Base-by-base conservation (phyloP, 2,113 vertebrate genomes). In the Sander vitreus region DNA sequence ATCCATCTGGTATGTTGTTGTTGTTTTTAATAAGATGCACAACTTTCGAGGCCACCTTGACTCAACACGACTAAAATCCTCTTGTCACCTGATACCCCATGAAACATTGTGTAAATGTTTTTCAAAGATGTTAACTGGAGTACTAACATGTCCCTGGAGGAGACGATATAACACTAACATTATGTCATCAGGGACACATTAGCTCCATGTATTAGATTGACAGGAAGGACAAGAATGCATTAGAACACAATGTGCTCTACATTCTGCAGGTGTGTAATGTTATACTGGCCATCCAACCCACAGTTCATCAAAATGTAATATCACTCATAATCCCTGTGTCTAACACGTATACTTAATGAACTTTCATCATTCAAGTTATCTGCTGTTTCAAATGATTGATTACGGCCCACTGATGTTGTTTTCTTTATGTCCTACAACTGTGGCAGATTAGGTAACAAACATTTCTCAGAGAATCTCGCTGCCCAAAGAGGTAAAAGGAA, bases 31-130 rank as follows among this genome's bases (percentile, higher is more conserved):
- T 57, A 39, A 81, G 73, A 87, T 53, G 30, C 45, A 21, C n/a
- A 69, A 53, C 53, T 48, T 21, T 5, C 16, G 65, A 76, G 64
- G 47, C 63, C 83, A 86, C 85, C 72, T 89, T 85, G 60, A 82
- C 81, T 80, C 69, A 67, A 75, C 60, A 53, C 54, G 83, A 86
- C 82, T 70, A 60, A 73, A 83, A 76, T 82, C 59, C 73, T 67
- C 50, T 77, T 19, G 63, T 81, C 80, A 86, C 81, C 78, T 47
- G 79, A 92, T 81, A 78, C 36, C 77, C 70, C 6, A 10, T 84
- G 85, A 92, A 89, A 88, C 85, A 53, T 33, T 71, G 83, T 51
- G 80, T 71, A 87, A 89, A 85, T 87, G 81, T 85, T 91, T 77
- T 82, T 54, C 33, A 78, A 76, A 64, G 82, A 87, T 43, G 47